Evolutionary conservation across 2,113 vertebrate species (phyloP).

Genomic region (Apaloderma vittatum): DNA sequence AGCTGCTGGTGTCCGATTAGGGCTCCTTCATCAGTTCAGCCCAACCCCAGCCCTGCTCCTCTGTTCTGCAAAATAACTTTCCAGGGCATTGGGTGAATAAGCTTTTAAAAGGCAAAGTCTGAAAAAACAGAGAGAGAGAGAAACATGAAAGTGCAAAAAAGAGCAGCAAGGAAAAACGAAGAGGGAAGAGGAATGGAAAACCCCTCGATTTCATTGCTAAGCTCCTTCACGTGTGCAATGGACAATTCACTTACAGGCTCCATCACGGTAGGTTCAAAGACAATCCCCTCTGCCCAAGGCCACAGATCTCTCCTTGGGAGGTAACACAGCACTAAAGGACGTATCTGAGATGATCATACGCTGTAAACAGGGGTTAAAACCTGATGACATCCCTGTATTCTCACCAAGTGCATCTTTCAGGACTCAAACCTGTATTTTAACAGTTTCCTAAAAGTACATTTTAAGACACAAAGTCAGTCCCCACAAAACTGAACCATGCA

Average conservation of each 20-base stretch:
- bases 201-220: background rate
- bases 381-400: background rate
- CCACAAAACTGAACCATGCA: background rate
- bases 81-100: background rate
- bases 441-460: background rate
- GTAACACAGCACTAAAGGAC: background rate
- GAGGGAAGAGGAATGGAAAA: background rate
- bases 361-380: background rate
- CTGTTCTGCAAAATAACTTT: background rate
- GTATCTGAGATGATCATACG: accelerated
- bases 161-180: background rate
- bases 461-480: background rate
- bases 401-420: background rate
- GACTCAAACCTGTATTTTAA: background rate
- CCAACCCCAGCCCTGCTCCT: background rate
- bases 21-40: background rate
- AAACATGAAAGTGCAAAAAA: background rate
- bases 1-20: accelerated
- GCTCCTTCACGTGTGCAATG: accelerated
- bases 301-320: background rate
- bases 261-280: background rate
- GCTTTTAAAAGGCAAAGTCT: background rate
- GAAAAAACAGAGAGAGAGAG: background rate
- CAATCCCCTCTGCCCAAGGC: background rate
- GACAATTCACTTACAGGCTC: background rate